These are phyloP conservation scores for Zoroaster sp. DNA, from an alignment of 53 echinoderm and acorn worm species.

Conservation along the genomic window DNA sequence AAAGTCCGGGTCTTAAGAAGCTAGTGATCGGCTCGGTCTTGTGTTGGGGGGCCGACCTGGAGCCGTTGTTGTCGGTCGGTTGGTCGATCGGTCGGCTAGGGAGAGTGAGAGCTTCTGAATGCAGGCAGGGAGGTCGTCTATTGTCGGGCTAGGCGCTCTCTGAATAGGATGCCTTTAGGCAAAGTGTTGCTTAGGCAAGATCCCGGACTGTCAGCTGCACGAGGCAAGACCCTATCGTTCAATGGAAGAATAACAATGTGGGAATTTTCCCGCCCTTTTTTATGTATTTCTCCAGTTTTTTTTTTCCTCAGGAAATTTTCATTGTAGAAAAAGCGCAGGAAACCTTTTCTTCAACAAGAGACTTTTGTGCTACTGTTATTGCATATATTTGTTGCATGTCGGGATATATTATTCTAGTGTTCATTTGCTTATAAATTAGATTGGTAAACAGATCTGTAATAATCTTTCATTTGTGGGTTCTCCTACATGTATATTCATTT, in stretches of 20 bases:
- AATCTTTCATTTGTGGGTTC: too few species aligned
- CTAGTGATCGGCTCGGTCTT: neutral
- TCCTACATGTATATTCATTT: too few species aligned
- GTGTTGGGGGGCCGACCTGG: neutral
- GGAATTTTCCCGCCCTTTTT: neutral
- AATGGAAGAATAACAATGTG: constrained; percentile 17
- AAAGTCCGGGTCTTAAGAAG: neutral
- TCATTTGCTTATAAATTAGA: too few species aligned
- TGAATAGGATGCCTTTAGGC: constrained; percentile 49
- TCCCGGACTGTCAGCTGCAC: constrained; percentile 25
- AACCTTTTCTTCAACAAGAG: too few species aligned
- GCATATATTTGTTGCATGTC: too few species aligned
- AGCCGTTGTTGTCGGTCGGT: neutral
- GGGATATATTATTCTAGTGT: too few species aligned
- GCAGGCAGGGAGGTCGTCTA: constrained; percentile 27
- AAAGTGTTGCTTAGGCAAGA: neutral
- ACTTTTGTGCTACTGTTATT: too few species aligned
- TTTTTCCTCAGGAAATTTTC: neutral
- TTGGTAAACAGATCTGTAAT: too few species aligned
- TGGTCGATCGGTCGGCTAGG: neutral
- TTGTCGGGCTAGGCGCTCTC: constrained; percentile 29
- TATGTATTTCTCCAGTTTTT: neutral
- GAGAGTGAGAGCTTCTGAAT: constrained; percentile 11
- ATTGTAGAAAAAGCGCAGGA: neutral
- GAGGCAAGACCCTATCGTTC: neutral